Evolutionary conservation across 2,888 invertebrate genomes (phyloP).

Genomic region (Eilema sororculum): DNA sequence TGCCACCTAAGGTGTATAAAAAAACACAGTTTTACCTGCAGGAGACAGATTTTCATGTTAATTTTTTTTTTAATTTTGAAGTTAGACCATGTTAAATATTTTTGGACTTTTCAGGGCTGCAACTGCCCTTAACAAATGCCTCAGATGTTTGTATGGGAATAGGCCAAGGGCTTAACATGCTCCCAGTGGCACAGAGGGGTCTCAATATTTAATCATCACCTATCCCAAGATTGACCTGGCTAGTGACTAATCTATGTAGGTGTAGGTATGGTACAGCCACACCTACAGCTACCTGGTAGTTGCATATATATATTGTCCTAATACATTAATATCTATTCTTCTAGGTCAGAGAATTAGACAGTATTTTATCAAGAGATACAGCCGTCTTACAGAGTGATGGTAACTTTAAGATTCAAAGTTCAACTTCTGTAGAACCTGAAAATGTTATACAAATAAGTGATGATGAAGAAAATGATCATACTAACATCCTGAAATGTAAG

Average conservation of each 20-base stretch:
- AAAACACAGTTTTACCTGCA: not conserved
- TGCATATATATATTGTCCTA: not conserved
- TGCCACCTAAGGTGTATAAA: too few species aligned
- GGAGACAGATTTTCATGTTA: too few species aligned
- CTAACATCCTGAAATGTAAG: constrained; percentile 72
- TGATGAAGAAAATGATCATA: constrained; percentile 73
- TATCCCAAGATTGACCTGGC: not conserved
- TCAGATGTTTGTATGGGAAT: too few species aligned
- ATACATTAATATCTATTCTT: constrained; percentile 6
- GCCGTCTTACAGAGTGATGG: constrained; percentile 90
- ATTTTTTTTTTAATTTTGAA: too few species aligned
- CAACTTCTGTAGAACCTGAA: constrained; percentile 59
- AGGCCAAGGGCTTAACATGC: not conserved
- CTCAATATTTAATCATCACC: too few species aligned
- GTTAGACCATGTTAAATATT: not conserved
- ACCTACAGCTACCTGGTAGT: not conserved
- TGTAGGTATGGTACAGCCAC: too few species aligned
- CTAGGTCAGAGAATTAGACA: constrained; percentile 88
- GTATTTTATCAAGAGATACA: constrained; percentile 84
- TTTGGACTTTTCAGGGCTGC: too few species aligned
- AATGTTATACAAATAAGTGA: constrained; percentile 84
- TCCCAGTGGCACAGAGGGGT: not conserved
- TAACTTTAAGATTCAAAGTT: constrained; percentile 78
- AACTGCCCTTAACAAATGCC: too few species aligned
- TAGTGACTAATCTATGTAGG: too few species aligned